Percentiles rank a stretch among this genome's conserved stretches.
Conservation (phyloP, 2,113 vertebrate genomes). For the Lepidothrix coronata region DNA sequence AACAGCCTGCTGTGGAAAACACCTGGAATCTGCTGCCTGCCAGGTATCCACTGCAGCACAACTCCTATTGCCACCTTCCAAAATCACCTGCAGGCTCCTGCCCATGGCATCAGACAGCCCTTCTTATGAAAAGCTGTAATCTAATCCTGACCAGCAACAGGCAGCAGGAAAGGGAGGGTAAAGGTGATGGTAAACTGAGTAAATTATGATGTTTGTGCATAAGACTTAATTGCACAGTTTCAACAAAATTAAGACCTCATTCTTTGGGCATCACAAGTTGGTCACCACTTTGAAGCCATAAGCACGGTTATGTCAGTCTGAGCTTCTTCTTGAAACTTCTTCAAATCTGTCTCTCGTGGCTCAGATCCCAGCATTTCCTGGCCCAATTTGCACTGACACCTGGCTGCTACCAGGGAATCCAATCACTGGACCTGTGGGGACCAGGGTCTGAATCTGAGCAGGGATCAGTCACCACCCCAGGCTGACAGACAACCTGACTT, state of each 20-base stretch:
- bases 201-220: background rate
- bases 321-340: background rate
- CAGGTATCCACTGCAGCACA: background rate
- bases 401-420: background rate
- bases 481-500: background rate
- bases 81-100: background rate
- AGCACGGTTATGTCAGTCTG: background rate
- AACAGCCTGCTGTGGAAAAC: background rate
- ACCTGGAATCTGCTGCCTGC: background rate
- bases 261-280: background rate
- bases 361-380: background rate
- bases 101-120: fast-evolving
- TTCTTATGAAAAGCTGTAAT: background rate
- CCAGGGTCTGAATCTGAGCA: background rate
- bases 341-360: background rate
- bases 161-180: background rate
- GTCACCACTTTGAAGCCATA: background rate
- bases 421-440: background rate
- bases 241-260: background rate
- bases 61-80: background rate
- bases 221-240: background rate
- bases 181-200: background rate
- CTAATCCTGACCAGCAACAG: background rate
- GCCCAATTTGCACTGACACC: background rate
- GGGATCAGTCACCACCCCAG: background rate